Percentiles rank a stretch among this genome's conserved stretches.
phyloP scores from a whole-genome alignment of 2,888 invertebrate species.

The Agelastica alni region DNA sequence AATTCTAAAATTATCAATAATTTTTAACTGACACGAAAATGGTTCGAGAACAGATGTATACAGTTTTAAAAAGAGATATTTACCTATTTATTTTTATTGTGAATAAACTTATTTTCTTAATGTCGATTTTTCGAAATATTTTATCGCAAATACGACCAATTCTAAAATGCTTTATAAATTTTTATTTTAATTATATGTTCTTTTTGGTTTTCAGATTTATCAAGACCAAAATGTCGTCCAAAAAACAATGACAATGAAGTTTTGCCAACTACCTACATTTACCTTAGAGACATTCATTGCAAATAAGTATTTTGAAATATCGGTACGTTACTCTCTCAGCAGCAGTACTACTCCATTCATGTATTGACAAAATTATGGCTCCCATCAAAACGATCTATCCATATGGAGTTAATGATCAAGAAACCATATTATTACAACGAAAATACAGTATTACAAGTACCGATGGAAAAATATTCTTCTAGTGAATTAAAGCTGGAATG shows the following conservation, averaged over 20 bases:
- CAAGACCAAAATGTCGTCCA: neutral
- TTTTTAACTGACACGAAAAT: no score
- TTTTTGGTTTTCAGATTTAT: conserved; percentile 3
- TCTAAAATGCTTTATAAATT: neutral
- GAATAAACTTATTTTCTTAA: no score
- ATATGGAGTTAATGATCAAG: conserved; percentile 4
- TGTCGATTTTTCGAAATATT: conserved; percentile 3
- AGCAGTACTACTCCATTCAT: no score
- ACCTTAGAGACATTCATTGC: no score
- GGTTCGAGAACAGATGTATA: no score
- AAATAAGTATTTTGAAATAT: no score
- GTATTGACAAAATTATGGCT: conserved; percentile 12
- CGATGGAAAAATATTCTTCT: conserved; percentile 9
- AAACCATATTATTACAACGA: conserved; percentile 19
- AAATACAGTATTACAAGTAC: neutral
- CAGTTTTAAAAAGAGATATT: no score
- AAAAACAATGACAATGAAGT: neutral
- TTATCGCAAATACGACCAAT: neutral
- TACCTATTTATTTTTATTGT: no score
- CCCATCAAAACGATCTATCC: conserved; percentile 2
- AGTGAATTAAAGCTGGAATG: conserved; percentile 18
- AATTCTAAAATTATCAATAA: no score
- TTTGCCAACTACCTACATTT: no score
- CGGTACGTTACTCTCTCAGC: no score
- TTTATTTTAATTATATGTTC: neutral